These are phyloP conservation scores for Drosophila pegasa DNA, from an alignment of 2,888 invertebrate species.

Conservation along the genomic window DNA sequence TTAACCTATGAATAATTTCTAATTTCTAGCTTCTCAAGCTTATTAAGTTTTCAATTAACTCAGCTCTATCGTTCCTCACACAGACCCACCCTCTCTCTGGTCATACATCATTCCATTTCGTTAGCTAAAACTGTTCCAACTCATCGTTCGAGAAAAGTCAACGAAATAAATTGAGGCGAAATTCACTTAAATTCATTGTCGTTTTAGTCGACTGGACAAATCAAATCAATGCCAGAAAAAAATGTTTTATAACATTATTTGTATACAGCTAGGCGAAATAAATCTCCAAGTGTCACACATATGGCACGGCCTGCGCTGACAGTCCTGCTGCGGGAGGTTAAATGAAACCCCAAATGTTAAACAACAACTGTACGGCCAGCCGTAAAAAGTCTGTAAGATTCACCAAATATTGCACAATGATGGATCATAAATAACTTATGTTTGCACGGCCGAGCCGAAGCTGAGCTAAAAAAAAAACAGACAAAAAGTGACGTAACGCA, in stretches of 20 bases:
- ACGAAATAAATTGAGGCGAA: conserved; percentile 29
- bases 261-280: conserved; percentile 70
- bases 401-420: conserved; percentile 81
- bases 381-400: conserved; percentile 78
- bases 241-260: conserved; percentile 76
- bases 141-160: conserved; percentile 5
- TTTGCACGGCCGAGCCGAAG: conserved; percentile 51
- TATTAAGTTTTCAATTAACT: neutral
- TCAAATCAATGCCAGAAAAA: conserved; percentile 53
- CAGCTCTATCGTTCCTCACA: neutral
- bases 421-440: conserved; percentile 84
- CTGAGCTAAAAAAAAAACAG: conserved; percentile 1
- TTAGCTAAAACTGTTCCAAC: neutral
- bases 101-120: neutral
- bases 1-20: neutral
- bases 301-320: conserved; percentile 42
- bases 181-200: conserved; percentile 49
- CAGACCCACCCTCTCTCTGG: neutral
- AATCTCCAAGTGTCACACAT: conserved; percentile 77
- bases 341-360: conserved; percentile 42
- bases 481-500: conserved; percentile 72
- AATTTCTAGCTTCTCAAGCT: neutral
- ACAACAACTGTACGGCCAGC: conserved; percentile 44
- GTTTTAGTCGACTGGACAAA: conserved; percentile 54
- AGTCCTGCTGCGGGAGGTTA: conserved; percentile 26